Conservation (phyloP, 2,113 vertebrate species). For the Cynopterus brachyotis region DNA sequence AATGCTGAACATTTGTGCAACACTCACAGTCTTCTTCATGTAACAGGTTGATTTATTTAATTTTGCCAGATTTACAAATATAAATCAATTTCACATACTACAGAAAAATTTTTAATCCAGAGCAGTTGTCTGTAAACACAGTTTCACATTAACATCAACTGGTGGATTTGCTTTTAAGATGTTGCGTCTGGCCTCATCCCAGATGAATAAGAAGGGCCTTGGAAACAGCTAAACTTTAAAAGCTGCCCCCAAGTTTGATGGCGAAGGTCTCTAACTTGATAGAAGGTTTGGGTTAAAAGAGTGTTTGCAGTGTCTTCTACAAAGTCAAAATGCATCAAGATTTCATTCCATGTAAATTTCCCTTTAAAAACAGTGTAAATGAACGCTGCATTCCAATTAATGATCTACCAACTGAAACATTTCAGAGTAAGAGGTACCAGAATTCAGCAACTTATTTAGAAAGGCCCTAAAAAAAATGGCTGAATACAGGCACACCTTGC, state of each 20-base stretch:
- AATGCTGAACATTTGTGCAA: neutral
- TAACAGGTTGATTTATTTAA: neutral
- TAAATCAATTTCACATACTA: neutral
- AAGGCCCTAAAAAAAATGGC: neutral
- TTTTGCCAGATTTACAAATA: slow-evolving; percentile 26
- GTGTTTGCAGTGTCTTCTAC: neutral
- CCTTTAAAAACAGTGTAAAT: neutral
- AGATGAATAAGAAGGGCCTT: neutral
- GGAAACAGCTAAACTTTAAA: neutral
- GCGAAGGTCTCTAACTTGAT: neutral
- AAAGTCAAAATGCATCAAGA: neutral
- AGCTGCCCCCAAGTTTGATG: neutral
- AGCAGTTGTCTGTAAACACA: neutral
- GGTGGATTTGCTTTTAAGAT: neutral
- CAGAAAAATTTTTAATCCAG: neutral
- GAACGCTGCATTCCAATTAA: neutral
- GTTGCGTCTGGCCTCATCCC: neutral
- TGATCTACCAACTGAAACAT: neutral
- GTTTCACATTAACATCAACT: neutral
- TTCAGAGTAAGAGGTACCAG: neutral
- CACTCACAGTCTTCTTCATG: neutral
- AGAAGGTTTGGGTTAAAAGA: neutral
- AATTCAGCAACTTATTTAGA: neutral
- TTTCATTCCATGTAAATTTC: neutral
- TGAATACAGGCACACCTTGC: neutral